Evolutionary conservation across 2,797 vertebrate genomes (phyloP), one percentile per base, ranked within the genome.

Genomic region (Strix occidentalis): DNA sequence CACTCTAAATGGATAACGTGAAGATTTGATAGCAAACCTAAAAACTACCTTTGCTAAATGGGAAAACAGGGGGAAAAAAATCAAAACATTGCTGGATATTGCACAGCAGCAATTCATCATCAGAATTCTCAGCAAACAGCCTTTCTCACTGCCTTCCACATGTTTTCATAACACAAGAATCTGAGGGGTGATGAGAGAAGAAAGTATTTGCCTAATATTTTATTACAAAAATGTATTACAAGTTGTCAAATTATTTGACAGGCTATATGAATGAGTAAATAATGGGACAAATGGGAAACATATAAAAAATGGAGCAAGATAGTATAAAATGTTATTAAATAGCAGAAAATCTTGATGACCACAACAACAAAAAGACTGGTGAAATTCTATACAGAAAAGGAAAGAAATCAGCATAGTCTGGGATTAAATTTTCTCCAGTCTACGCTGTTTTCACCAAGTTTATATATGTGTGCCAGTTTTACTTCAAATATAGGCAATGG

Each of bases 1-100:
- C 31, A 31, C 41, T 93, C 51, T 85, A 84, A 92, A 75, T 48
- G 45, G 64, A 84, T 86, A 94, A 81, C 51, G 80, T 51, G 50
- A 92, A 69, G 50, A 80, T 90, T 86, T 84, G 85, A 74, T 69
- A 80, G 28, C 19, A 89, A 85, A 92, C 29, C 28, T 86, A 93
- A 94, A 93, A 95, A 82, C 48, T 83, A 81, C 35, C 68, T 93
- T 76, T 72, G 35, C 72, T 88, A 91, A 92, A 79, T 77, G 53
- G 39, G 24, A 94, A 95, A 94, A 90, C 2, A 1, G 64, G 39
- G 33, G 14, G 8, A 2, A 54, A 33, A 19, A 43, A 63, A 41
- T 26, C 10, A 35, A 57, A 48, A 60, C 43, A 41, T 13, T 29
- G 13, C 31, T 92, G 60, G 41, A 21, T 82, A 70, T 9, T 51